Evolutionary conservation across 2,113 vertebrate genomes (phyloP).

Genomic region (Silurus asotus): DNA sequence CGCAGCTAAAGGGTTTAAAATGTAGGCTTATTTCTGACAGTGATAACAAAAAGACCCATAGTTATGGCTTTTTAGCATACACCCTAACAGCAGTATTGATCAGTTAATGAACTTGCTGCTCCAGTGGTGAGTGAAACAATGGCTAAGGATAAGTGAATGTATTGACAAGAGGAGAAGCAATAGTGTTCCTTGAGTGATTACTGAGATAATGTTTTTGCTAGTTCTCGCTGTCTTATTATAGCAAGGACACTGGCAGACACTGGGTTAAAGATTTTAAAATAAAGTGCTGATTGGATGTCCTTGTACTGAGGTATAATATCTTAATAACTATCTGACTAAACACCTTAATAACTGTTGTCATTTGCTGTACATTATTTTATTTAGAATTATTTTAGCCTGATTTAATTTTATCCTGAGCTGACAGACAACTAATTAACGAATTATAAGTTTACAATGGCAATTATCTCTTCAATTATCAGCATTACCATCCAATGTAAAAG

Average conservation of each 20-base stretch:
- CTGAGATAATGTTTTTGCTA: slow-evolving; percentile 28
- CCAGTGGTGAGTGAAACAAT: slow-evolving; percentile 57
- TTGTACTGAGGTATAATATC: background rate
- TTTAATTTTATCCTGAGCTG: background rate
- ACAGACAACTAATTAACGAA: background rate
- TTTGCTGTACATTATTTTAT: background rate
- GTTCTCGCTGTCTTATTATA: slow-evolving; percentile 18
- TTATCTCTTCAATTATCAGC: background rate
- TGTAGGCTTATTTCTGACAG: background rate
- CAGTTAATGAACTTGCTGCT: slow-evolving; percentile 67
- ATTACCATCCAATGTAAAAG: background rate
- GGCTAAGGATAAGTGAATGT: slow-evolving; percentile 42
- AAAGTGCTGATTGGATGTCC: background rate
- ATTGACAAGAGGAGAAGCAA: slow-evolving; percentile 62
- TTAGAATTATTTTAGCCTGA: background rate
- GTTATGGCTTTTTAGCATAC: slow-evolving; percentile 29
- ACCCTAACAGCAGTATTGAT: slow-evolving; percentile 47
- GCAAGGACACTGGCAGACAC: background rate
- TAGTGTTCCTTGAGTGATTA: slow-evolving; percentile 58
- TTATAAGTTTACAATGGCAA: background rate
- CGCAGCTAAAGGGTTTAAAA: slow-evolving; percentile 10
- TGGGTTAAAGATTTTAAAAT: slow-evolving; percentile 23
- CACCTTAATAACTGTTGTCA: background rate
- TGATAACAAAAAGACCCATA: slow-evolving; percentile 7
- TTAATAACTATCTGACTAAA: background rate